These are phyloP conservation scores for Seriola dumerili DNA, from an alignment of 2,113 vertebrate genomes.

Conservation along the genomic window DNA sequence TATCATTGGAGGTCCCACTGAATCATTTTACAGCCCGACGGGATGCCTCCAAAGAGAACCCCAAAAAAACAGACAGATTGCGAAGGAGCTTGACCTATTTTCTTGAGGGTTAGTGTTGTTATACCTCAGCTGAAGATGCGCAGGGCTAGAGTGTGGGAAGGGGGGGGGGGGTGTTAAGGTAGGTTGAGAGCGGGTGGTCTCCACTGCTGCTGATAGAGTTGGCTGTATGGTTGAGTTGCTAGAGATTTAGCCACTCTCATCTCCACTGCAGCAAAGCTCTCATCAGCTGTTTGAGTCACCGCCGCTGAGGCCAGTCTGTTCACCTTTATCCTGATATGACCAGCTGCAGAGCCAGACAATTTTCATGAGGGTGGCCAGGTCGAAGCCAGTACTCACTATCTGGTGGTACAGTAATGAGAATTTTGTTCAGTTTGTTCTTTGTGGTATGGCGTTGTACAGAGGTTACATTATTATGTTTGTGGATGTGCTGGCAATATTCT, in stretches of 20 bases:
- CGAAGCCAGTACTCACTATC: too few relatives aligned
- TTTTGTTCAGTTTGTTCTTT: too few relatives aligned
- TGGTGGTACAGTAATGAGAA: too few relatives aligned
- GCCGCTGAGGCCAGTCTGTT: conserved; percentile 3
- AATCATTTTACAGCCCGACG: conserved; percentile 8
- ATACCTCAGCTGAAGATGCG: conserved; percentile 23
- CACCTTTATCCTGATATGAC: conserved; percentile 34
- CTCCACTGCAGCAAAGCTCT: conserved; percentile 37
- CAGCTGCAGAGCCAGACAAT: too few relatives aligned
- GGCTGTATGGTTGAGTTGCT: conserved; percentile 46
- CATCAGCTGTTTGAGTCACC: conserved; percentile 38
- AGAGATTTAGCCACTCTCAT: conserved; percentile 42
- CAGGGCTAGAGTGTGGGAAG: not conserved
- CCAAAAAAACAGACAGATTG: not conserved
- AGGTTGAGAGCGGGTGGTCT: conserved; percentile 19
- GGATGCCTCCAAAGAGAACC: conserved; percentile 11
- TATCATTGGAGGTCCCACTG: not conserved
- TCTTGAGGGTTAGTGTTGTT: conserved; percentile 23
- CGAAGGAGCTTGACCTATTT: conserved; percentile 42
- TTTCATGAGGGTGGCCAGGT: too few relatives aligned
- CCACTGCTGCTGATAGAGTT: conserved; percentile 38
- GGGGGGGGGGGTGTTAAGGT: not conserved
- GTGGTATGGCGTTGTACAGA: too few relatives aligned
- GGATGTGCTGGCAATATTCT: too few relatives aligned
- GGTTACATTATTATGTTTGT: too few relatives aligned